These are phyloP conservation scores for Elysia chlorotica DNA, from an alignment of 1,140 invertebrate genomes.

Conservation along the genomic window DNA sequence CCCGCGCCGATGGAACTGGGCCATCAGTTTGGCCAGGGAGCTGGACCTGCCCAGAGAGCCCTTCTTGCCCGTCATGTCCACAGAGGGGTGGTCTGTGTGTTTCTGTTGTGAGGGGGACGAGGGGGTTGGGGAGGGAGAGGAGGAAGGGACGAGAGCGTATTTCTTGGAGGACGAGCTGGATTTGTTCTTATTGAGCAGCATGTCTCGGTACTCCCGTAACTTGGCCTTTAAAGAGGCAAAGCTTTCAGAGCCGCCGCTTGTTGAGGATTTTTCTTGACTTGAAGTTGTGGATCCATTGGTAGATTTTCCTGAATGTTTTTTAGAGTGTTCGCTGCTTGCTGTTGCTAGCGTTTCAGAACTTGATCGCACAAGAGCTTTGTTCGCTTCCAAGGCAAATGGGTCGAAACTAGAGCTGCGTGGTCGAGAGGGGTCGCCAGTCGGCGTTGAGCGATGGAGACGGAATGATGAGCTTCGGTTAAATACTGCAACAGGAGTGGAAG, in stretches of 20 bases:
- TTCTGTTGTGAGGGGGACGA: constrained; percentile 16
- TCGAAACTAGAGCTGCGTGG: not conserved
- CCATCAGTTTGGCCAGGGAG: constrained; percentile 35
- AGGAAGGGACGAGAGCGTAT: no score
- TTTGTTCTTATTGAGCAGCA: constrained; percentile 39
- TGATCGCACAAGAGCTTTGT: not conserved
- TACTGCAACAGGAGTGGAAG: no score
- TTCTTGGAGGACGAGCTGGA: constrained; percentile 20
- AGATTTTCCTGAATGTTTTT: not conserved
- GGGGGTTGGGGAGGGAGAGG: no score
- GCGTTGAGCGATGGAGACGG: no score
- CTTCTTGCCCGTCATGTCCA: constrained; percentile 8
- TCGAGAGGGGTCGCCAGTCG: no score
- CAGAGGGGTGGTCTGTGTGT: not conserved
- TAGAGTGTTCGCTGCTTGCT: not conserved
- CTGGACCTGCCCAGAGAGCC: constrained; percentile 38
- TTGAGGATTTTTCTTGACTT: constrained; percentile 8
- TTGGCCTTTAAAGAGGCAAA: constrained; percentile 54
- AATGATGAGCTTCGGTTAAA: no score
- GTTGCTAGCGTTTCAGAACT: not conserved
- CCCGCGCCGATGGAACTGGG: constrained; percentile 12
- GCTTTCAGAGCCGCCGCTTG: constrained; percentile 33
- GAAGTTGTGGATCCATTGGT: not conserved
- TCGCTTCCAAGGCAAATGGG: not conserved
- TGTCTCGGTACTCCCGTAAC: constrained; percentile 51